Evolutionary conservation across 1,140 invertebrate species (phyloP).

Genomic region (Nephila pilipes): DNA sequence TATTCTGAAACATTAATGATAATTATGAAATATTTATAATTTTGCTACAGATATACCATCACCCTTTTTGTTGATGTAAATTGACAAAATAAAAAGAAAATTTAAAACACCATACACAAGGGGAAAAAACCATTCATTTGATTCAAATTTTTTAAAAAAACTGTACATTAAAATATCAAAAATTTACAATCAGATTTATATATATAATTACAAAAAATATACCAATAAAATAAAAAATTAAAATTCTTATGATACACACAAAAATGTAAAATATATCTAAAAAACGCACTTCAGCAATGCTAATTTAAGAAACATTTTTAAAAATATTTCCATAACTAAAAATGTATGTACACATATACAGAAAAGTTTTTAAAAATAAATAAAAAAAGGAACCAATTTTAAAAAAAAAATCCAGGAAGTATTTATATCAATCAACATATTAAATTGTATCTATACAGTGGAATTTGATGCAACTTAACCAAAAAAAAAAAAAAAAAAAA

Average conservation of each 20-base stretch:
- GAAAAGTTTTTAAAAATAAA: background rate
- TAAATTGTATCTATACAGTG: background rate
- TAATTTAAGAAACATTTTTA: background rate
- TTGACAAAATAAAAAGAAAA: background rate
- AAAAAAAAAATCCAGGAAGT: background rate
- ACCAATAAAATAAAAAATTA: background rate
- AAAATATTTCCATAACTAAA: background rate
- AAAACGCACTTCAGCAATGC: too few relatives aligned
- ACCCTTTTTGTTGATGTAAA: background rate
- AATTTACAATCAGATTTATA: too few relatives aligned
- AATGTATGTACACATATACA: background rate
- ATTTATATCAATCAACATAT: background rate
- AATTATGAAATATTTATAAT: background rate
- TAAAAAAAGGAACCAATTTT: background rate
- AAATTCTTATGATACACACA: background rate
- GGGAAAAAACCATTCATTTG: background rate
- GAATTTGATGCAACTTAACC: background rate
- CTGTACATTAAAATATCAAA: too few relatives aligned
- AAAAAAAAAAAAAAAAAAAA: background rate
- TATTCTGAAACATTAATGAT: background rate
- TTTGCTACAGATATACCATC: background rate
- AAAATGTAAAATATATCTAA: background rate
- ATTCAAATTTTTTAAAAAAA: background rate
- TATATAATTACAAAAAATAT: too few relatives aligned
- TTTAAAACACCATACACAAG: background rate